Base-by-base conservation (phyloP, 2,113 vertebrate species). In the Sylvia atricapilla region DNA sequence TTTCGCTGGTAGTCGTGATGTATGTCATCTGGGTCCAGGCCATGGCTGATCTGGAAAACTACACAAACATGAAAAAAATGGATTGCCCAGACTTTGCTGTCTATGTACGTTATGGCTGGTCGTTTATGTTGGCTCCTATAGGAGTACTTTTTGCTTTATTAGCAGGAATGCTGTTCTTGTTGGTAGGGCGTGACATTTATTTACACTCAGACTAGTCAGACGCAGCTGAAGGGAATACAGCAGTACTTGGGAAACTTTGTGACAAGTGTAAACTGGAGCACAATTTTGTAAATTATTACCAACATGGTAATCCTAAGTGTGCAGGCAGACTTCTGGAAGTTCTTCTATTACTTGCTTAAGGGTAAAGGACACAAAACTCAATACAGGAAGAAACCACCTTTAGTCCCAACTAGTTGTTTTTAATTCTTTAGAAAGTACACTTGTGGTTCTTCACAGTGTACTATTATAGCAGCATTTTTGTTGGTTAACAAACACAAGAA, bases 81-180 rank as follows among this genome's bases (percentile, higher is more conserved):
- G 97, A 96, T 62, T 99, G 99, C 92, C 89, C 94, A 27, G 97
- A 97, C 33, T 98, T 98, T 95, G 95, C 97, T 35, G 96, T 99
- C 69, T 97, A 97, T 56, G 93, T 98, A 62, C 97, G 46, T 68
- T 99, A 99, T 4, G 99, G 99, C 72, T 98, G 99, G 97, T 99
- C 99, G 3, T 99, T 99, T 97, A 99, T 99, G 95, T 95, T 99
- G 80, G 99, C 99, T 56, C 98, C 99, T 9, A 68, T 98, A 20
- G 99, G 99, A 64, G 98, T 98, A 83, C 98, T 99, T 97, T 99
- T 99, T 97, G 98, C 98, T 94, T 85, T 99, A 56, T 96, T 99
- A 67, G 97, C 99, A 20, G 99, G 99, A 68, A 97, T 99, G 81
- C 98, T 99, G 13, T 99, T 99, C 87, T 96, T 99, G 22, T 95